Evolutionary conservation across 2,888 invertebrate genomes (phyloP), one percentile per base, ranked within the genome.

Genomic region (Piscicola geometra): DNA sequence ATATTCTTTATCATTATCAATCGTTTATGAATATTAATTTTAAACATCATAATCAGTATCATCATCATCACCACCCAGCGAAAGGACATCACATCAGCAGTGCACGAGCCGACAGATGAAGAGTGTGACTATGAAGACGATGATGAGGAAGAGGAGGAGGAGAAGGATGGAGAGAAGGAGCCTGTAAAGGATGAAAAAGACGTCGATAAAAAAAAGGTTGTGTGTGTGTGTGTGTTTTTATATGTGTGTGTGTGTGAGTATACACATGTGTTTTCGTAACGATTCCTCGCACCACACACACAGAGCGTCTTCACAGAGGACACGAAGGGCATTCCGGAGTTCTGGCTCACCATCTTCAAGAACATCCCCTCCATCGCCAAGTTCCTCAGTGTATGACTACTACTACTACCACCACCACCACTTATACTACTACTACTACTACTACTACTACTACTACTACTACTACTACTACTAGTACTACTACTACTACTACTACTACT

Each of bases 311-410:
- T 56, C 60, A 9, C 60, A 28, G 77, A 77, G 52, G 60, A 75
- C 33, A 75, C 75, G 5, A 71, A 70, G 36, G 77, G 77, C 36
- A 56, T 77, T 66, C 77, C 77, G 21, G 75, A 75, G 56, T 77
- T 77, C 52, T 77, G 77, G 77, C 52, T 75, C 36, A 77, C 75
- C 21, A 71, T 75, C 35, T 66, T 77, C 64, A 77, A 77, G 60
- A 77, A 75, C 32, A 70, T 71, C 21, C 70, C 69, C 1, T 30
- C 50, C 36, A 41, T 72, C 18, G n/a, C 64, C 25, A 3, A 32
- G n/a, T 64, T 72, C 66, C 35, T 76, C 36, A 36, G 41, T 56
- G 76, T 76, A 25, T 9, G 74, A 66, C 30, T 64, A n/a, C n/a
- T n/a, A n/a, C n/a, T n/a, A n/a, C n/a, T n/a, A n/a, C n/a, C n/a